Base-by-base conservation (phyloP, 1,140 invertebrate species). In the Chlorops oryzae region DNA sequence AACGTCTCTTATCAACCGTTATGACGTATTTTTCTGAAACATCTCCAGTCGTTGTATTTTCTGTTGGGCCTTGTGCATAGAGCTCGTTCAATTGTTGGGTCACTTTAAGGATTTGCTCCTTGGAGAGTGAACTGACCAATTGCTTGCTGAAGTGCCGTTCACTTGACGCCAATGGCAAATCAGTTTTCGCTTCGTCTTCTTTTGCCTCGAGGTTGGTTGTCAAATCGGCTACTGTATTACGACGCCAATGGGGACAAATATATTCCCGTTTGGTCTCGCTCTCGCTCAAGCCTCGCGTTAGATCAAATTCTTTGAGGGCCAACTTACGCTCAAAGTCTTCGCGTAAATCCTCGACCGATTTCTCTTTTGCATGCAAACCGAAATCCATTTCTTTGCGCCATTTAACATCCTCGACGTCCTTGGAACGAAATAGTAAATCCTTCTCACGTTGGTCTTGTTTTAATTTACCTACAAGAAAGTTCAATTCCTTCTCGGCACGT, bases 271-370 rank as follows among this genome's bases (percentile, higher is more conserved):
- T 73, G 3, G 72, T 68, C 18, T 69, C 65, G 9, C 77, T 68
- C 20, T 81, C 81, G 22, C 37, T 18, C 22, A 38, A 12, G n/a
- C 22, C 45, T 18, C 35, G 45, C 27, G 39, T 20, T 23, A 49
- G 39, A 12, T 46, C 47, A 15, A 42, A 42, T 18, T 58, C 56
- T n/a, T 63, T 48, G 0, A 64, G 40, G 2, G 62, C 49, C n/a
- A 59, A 55, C 21, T 65, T 53, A 25, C 57, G 57, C 59, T 80
- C 77, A 57, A 89, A 88, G 56, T 83, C 80, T 53, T 85, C 81
- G 47, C 82, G 81, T 18, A 96, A 78, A 73, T 93, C 85, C 67
- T 89, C 86, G 0, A 94, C 87, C 0, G 89, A 92, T 63, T 88
- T 86, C 63, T 92, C 87, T 67, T 89, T 91, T 34, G 82, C 82